These are phyloP conservation scores for Cacoxenus indagator DNA, from an alignment of 2,888 invertebrate species.

Conservation along the genomic window DNA sequence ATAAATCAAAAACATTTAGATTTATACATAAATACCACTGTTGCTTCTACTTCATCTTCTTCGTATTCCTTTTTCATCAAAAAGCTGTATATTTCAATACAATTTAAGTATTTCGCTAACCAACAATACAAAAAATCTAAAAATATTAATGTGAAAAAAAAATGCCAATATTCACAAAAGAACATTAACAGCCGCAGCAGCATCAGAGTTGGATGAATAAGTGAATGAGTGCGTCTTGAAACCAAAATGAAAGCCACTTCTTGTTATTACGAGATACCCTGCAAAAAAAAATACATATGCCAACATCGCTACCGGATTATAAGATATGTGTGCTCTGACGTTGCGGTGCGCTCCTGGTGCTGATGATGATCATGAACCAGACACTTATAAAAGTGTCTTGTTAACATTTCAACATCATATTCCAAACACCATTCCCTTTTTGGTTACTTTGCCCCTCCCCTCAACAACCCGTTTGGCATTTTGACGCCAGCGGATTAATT, in stretches of 20 bases:
- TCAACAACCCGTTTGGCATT: conserved; percentile 55
- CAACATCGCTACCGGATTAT: conserved; percentile 62
- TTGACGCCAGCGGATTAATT: conserved; percentile 47
- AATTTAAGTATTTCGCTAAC: conserved; percentile 14
- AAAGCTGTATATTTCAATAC: conserved; percentile 15
- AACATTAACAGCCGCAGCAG: conserved; percentile 6
- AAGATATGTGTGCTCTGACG: conserved; percentile 26
- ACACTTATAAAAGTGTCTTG: conserved; percentile 60
- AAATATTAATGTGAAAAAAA: neutral
- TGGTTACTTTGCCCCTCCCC: conserved; percentile 58
- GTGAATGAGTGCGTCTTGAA: neutral
- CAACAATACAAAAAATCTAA: neutral
- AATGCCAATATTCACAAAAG: neutral
- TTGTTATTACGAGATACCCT: conserved; percentile 10
- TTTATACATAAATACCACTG: conserved; percentile 31
- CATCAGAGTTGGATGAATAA: neutral
- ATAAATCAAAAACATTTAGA: conserved; percentile 59
- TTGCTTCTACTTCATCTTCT: neutral
- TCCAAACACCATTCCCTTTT: conserved; percentile 46
- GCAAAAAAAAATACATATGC: conserved; percentile 57
- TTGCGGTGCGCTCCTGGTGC: neutral
- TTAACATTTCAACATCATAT: conserved; percentile 65
- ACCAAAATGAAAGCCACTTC: conserved; percentile 7
- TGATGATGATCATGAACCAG: conserved; percentile 25
- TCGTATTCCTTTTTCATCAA: too few relatives aligned